Conservation (phyloP, 2,113 vertebrate genomes). For the Chaetodon auriga region DNA sequence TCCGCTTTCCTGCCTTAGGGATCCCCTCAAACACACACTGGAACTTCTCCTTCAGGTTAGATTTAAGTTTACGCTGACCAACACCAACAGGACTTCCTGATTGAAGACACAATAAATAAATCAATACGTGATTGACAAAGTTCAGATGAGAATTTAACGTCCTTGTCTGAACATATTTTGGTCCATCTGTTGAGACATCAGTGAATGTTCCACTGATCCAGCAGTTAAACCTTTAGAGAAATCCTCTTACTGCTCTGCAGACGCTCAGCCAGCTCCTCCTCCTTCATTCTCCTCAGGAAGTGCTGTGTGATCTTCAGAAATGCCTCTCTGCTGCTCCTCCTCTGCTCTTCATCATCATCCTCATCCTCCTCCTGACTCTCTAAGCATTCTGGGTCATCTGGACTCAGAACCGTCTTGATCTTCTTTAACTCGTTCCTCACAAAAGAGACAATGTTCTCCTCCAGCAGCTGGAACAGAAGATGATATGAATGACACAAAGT, state of each 20-base stretch:
- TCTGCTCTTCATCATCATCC: not conserved
- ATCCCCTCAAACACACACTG: conserved; percentile 28
- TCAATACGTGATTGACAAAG: not conserved
- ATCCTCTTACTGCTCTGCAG: conserved; percentile 8
- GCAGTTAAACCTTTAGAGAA: not conserved
- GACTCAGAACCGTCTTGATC: conserved; percentile 9
- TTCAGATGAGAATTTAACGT: too few relatives aligned
- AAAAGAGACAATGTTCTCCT: not conserved
- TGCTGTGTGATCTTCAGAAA: conserved; percentile 18
- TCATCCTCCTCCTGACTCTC: not conserved
- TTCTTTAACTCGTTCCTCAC: conserved; percentile 8
- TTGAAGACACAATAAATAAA: not conserved
- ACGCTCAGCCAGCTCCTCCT: conserved; percentile 2
- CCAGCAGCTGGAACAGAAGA: not conserved
- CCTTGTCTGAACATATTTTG: too few relatives aligned
- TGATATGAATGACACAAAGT: not conserved
- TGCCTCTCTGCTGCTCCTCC: conserved; percentile 15
- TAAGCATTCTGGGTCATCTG: not conserved
- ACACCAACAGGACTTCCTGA: not conserved
- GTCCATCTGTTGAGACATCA: too few relatives aligned
- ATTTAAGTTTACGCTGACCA: not conserved
- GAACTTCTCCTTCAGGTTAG: not conserved
- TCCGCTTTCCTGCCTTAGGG: conserved; percentile 15
- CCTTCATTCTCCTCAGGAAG: conserved; percentile 8
- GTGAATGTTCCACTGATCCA: not conserved